These are phyloP conservation scores for Crenuchus spilurus DNA, from an alignment of 2,797 vertebrate species.

Conservation along the genomic window DNA sequence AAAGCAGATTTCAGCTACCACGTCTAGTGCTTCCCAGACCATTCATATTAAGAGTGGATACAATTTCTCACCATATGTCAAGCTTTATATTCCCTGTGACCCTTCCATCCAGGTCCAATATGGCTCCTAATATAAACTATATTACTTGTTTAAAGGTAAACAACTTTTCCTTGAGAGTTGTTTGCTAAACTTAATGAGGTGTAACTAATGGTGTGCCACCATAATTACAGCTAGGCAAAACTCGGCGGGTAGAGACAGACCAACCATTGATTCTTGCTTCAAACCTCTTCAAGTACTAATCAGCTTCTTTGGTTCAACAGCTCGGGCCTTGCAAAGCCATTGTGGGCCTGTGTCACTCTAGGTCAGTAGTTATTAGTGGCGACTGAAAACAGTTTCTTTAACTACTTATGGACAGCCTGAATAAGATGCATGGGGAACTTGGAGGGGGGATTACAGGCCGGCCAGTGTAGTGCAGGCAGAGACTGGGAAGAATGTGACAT, in stretches of 20 bases:
- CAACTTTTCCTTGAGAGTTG: slow-evolving; percentile 90
- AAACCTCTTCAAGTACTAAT: slow-evolving; percentile 99
- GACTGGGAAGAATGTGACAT: slow-evolving; percentile 96
- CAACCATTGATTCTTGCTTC: slow-evolving; percentile 98
- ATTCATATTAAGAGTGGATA: background rate
- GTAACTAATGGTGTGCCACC: slow-evolving; percentile 95
- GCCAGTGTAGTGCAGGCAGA: slow-evolving; percentile 82
- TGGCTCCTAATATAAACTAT: slow-evolving; percentile 41
- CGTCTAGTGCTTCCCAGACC: background rate
- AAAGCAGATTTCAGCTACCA: background rate
- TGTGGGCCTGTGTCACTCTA: slow-evolving; percentile 97
- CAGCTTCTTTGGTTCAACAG: slow-evolving; percentile 97
- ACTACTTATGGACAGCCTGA: slow-evolving; percentile 97
- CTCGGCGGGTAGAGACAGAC: slow-evolving; percentile 79
- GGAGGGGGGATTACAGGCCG: slow-evolving; percentile 95
- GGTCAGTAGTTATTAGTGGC: slow-evolving; percentile 99
- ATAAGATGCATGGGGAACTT: slow-evolving; percentile 97
- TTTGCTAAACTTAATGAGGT: slow-evolving; percentile 96
- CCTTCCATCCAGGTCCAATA: slow-evolving; percentile 35
- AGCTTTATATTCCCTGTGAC: slow-evolving; percentile 3
- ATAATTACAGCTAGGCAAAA: slow-evolving; percentile 58
- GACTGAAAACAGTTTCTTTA: slow-evolving; percentile 99
- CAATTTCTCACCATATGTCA: slow-evolving; percentile 14
- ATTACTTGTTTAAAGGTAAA: slow-evolving; percentile 70
- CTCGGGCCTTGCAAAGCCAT: slow-evolving; percentile 95